Percentiles rank a stretch among this genome's conserved stretches.
Conservation (phyloP, 2,113 vertebrate species). For the Anser brachyrhynchus region DNA sequence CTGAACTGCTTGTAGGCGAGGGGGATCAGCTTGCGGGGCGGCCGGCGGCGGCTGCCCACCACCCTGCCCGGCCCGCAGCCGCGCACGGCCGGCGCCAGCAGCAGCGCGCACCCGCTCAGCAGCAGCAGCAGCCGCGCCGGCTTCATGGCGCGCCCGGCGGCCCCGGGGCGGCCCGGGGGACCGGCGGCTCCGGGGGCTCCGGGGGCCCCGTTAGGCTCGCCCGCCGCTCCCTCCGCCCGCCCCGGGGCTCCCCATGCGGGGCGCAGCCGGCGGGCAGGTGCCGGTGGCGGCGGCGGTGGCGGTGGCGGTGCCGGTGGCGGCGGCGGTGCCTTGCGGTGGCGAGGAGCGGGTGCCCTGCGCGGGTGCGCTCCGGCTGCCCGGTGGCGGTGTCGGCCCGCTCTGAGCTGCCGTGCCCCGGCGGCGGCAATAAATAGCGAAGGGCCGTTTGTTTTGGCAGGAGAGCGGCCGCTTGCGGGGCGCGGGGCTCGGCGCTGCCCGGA, state of each 20-base stretch:
- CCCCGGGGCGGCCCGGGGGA: conserved; percentile 72
- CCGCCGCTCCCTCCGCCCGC: conserved; percentile 74
- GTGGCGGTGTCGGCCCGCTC: conserved; percentile 74
- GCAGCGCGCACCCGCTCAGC: conserved; percentile 71
- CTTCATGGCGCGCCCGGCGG: conserved; percentile 83
- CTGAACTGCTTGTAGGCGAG: conserved; percentile 93
- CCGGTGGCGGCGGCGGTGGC: too few species aligned
- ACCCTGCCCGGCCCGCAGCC: conserved; percentile 96
- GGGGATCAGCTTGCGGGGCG: conserved; percentile 91
- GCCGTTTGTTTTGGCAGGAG: conserved; percentile 75
- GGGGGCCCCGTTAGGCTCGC: conserved; percentile 64
- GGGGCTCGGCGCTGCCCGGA: conserved; percentile 76
- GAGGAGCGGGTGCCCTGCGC: conserved; percentile 75
- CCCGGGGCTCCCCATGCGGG: conserved; percentile 71
- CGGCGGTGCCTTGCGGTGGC: too few species aligned
- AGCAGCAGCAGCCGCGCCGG: conserved; percentile 84
- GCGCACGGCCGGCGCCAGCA: conserved; percentile 86
- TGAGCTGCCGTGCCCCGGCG: conserved; percentile 76
- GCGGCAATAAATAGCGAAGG: conserved; percentile 83
- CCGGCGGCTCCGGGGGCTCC: conserved; percentile 38
- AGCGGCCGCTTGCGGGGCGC: conserved; percentile 52
- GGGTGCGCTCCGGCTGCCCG: conserved; percentile 68
- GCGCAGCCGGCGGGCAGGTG: background rate
- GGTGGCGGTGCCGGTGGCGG: conserved; percentile 27
- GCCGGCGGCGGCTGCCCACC: conserved; percentile 91